Evolutionary conservation across 2,113 vertebrate genomes (phyloP), one percentile per base, ranked within the genome.

Genomic region (Oryzias celebensis): DNA sequence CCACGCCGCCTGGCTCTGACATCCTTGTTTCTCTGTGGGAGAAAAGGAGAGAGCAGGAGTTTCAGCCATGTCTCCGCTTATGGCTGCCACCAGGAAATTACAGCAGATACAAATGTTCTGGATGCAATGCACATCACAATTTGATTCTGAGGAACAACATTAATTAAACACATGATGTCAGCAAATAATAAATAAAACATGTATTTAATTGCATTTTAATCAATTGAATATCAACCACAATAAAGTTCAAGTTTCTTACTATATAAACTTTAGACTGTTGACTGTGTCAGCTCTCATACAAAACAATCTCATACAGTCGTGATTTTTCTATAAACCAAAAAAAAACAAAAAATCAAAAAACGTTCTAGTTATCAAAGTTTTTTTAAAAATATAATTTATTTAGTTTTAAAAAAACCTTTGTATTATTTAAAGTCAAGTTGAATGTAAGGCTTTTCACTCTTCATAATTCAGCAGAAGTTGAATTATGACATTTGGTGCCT

Each of bases 1-100:
- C 65, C 79, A 71, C 65, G 50, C 36, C 49, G 58, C 50, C 62
- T 57, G 64, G 23, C 62, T 50, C 57, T 46, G 13, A 68, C 70
- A 45, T 68, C 73, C 60, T 69, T 18, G 54, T 58, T 48, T 64
- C 78, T 80, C 63, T 54, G 71, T 57, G 55, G 64, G 64, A 23
- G 14, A 36, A 46, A 44, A 57, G 44, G 43, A 24, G 13, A 42
- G 43, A 41, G 47, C 46, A 26, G 23, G 23, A 6, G 51, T 69
- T 70, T 80, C 51, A 58, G 23, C 20, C 31, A 12, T 18, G 36
- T 18, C 48, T 70, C 23, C 18, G 14, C 53, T 43, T 43, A 48
- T 12, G 23, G 18, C 20, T 26, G 13, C 16, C 31, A 43, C 12
- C 31, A 36, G 2, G 22, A 46, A 58, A 18, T n/a, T n/a, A 51